Percentiles rank a stretch among this genome's conserved stretches.
Conservation (phyloP, 2,888 invertebrate species). For the Balanococcus diminutus region DNA sequence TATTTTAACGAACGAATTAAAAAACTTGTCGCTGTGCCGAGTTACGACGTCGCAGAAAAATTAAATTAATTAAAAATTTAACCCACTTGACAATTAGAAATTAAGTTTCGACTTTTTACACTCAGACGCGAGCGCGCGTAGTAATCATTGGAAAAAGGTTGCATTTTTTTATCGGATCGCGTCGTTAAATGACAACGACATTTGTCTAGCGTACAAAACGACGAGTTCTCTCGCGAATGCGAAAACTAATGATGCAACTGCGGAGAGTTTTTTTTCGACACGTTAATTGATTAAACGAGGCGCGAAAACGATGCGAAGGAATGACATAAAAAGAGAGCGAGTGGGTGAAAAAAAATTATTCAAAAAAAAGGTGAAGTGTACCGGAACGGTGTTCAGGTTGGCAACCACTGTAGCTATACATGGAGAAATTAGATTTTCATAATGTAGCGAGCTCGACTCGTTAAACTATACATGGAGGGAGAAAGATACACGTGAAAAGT, state of each 20-base stretch:
- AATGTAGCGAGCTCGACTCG: background rate
- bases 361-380: too few species aligned
- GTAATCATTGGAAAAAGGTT: slow-evolving; percentile 5
- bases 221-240: background rate
- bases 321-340: background rate
- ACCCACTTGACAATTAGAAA: slow-evolving; percentile 32
- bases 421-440: slow-evolving; percentile 3
- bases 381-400: background rate
- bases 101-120: slow-evolving; percentile 21
- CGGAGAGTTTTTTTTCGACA: too few species aligned
- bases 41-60: background rate
- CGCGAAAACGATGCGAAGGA: background rate
- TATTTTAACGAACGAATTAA: slow-evolving; percentile 13
- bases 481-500: too few species aligned
- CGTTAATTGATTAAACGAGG: slow-evolving; percentile 5
- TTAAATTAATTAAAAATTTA: slow-evolving; percentile 45
- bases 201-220: background rate
- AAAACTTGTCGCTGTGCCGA: background rate
- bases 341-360: too few species aligned
- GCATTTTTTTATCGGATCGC: background rate
- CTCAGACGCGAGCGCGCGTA: background rate
- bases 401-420: background rate
- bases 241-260: background rate
- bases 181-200: slow-evolving; percentile 13
- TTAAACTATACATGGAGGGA: too few species aligned